Evolutionary conservation across 1,140 invertebrate genomes (phyloP).

Genomic region (Heliconius melpomene): DNA sequence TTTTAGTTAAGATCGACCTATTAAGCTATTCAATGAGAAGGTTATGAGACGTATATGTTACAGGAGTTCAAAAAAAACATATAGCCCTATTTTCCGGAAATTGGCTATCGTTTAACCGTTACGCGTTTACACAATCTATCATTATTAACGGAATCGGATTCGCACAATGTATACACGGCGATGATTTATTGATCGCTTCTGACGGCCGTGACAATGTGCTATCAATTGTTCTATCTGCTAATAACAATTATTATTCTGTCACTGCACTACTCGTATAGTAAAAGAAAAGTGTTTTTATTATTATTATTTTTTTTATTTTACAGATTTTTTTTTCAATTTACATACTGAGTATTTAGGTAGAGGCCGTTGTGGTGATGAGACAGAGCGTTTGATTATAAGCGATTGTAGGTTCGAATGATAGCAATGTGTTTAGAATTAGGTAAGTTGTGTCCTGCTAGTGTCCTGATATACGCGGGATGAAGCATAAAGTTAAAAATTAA

Average conservation of each 20-base stretch:
- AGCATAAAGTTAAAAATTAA: no score
- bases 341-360: no score
- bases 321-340: background rate
- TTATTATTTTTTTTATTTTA: background rate
- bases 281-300: background rate
- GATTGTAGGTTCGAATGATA: no score
- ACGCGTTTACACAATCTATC: conserved; percentile 19
- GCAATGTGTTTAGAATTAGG: no score
- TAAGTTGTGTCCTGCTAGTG: no score
- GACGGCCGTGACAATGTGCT: conserved; percentile 16
- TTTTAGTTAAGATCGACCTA: background rate
- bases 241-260: conserved; percentile 4
- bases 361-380: no score
- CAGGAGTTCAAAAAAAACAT: background rate
- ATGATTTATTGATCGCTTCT: conserved; percentile 18
- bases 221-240: conserved; percentile 19
- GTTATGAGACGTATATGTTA: background rate
- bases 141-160: conserved; percentile 23
- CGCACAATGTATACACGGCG: conserved; percentile 15
- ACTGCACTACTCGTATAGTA: background rate
- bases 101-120: conserved; percentile 16
- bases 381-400: no score
- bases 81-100: conserved; percentile 6
- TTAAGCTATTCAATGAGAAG: background rate
- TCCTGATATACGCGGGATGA: no score